These are phyloP conservation scores for Sebastes aleutianus DNA, from an alignment of 2,797 vertebrate species.

Conservation along the genomic window DNA sequence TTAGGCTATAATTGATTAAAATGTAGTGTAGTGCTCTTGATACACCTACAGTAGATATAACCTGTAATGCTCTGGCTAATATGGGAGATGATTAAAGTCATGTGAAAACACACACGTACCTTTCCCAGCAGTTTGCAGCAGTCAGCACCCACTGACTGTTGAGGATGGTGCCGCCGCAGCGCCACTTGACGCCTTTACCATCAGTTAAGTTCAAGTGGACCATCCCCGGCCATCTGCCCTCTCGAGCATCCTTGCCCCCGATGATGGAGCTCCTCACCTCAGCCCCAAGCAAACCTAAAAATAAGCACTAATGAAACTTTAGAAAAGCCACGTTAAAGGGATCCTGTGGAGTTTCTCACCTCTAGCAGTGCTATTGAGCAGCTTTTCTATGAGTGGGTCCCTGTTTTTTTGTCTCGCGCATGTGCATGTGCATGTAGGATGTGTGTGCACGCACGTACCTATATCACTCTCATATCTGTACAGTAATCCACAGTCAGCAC, in stretches of 20 bases:
- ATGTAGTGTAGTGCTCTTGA: not conserved
- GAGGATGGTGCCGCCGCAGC: conserved; percentile 44
- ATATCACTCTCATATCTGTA: not conserved
- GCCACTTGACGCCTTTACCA: rapidly evolving
- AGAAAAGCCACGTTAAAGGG: not conserved
- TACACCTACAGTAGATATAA: not conserved
- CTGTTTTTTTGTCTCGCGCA: not conserved
- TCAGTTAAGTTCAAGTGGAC: conserved; percentile 24
- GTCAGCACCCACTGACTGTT: conserved; percentile 30
- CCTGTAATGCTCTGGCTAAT: not conserved
- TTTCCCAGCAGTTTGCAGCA: conserved; percentile 27
- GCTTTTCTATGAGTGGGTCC: not conserved
- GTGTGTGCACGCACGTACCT: not conserved
- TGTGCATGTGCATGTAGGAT: not conserved
- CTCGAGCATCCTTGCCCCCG: not conserved
- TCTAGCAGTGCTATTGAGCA: not conserved
- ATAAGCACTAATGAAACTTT: not conserved
- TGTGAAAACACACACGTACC: conserved; percentile 12
- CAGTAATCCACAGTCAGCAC: not conserved
- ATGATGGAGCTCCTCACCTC: conserved; percentile 34
- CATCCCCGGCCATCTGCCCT: not conserved
- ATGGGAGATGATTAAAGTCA: not conserved
- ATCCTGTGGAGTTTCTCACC: not conserved
- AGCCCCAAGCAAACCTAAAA: conserved; percentile 28
- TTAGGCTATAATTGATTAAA: not conserved